Evolutionary conservation across 2,797 vertebrate genomes (phyloP).

Genomic region (Tenualosa thibaudeaui): DNA sequence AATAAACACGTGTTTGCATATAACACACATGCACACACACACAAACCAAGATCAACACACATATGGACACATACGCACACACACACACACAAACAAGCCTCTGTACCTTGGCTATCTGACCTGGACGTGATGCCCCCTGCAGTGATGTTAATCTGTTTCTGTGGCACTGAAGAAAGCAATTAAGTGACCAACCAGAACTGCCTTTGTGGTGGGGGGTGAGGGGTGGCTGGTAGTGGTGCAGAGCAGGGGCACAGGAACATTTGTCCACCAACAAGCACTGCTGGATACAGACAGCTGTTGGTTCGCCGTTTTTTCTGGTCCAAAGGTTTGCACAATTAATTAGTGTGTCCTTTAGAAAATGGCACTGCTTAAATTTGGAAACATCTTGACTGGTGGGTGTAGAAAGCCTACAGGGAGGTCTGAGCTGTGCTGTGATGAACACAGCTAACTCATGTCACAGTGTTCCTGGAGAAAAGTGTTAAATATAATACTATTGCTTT

Average conservation of each 20-base stretch:
- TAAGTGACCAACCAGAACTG: conserved; percentile 38
- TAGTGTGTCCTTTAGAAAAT: neutral
- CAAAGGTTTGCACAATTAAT: neutral
- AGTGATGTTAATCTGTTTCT: conserved; percentile 41
- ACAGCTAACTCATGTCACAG: neutral
- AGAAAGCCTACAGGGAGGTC: neutral
- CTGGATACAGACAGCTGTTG: neutral
- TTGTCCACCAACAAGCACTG: conserved; percentile 34
- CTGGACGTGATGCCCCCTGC: conserved; percentile 19
- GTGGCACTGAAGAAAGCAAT: conserved; percentile 33
- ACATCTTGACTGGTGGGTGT: neutral
- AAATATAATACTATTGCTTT: neutral
- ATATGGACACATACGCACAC: neutral
- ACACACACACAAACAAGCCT: neutral
- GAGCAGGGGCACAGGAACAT: neutral
- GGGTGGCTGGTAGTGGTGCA: neutral
- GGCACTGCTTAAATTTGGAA: neutral
- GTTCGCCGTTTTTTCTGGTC: neutral
- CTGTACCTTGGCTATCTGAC: neutral
- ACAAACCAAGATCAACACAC: neutral
- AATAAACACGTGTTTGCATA: neutral
- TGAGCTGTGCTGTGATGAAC: neutral
- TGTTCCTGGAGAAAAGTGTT: neutral
- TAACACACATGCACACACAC: neutral
- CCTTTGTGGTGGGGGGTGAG: neutral